These are phyloP conservation scores for Eueremaeus valkanovi DNA, from an alignment of 2,888 invertebrate genomes.

Conservation along the genomic window DNA sequence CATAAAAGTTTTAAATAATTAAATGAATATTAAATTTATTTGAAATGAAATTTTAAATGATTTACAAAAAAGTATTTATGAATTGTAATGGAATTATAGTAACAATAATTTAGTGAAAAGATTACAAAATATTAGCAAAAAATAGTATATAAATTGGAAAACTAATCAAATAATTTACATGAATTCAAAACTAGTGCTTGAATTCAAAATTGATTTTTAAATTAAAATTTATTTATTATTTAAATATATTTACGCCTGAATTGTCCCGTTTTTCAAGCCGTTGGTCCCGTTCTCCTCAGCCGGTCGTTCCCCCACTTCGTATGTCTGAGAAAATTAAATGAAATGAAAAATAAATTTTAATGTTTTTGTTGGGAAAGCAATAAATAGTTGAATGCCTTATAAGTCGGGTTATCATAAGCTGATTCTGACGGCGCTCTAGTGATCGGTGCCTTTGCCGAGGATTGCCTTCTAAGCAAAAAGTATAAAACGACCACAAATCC, in stretches of 20 bases:
- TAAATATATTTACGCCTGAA: slow-evolving; percentile 10
- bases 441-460: slow-evolving; percentile 69
- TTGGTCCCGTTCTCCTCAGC: slow-evolving; percentile 43
- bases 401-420: slow-evolving; percentile 89
- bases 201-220: not conserved
- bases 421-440: slow-evolving; percentile 73
- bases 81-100: not conserved
- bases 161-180: not conserved
- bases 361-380: not conserved
- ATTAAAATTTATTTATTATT: not conserved
- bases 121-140: not conserved
- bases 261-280: slow-evolving; percentile 23
- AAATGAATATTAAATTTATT: too few species aligned
- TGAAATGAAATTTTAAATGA: too few species aligned
- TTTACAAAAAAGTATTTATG: not conserved
- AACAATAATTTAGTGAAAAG: not conserved
- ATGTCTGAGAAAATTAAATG: slow-evolving; percentile 44
- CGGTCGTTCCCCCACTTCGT: slow-evolving; percentile 46
- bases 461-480: slow-evolving; percentile 69
- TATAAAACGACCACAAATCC: slow-evolving; percentile 73
- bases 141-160: not conserved
- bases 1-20: too few species aligned
- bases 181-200: not conserved
- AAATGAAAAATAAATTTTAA: slow-evolving; percentile 32
- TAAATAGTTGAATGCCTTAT: slow-evolving; percentile 63